Conservation (phyloP, 2,797 vertebrate genomes). For the Apodemus agrarius region DNA sequence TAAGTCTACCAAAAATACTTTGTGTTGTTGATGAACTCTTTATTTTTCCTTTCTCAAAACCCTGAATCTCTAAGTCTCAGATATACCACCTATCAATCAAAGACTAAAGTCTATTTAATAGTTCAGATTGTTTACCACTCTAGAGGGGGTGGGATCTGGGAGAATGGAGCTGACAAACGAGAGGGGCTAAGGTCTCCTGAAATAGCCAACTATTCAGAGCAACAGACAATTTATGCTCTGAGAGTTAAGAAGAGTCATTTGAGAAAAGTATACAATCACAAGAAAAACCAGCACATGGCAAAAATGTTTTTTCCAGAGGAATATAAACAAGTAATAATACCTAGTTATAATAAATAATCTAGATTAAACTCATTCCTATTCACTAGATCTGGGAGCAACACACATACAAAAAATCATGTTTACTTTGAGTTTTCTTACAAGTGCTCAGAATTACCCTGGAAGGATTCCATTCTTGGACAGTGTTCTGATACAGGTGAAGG, state of each 20-base stretch:
- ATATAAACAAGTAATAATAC: background rate
- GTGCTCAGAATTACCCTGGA: background rate
- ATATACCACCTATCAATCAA: background rate
- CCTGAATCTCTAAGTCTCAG: background rate
- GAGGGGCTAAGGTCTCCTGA: background rate
- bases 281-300: background rate
- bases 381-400: background rate
- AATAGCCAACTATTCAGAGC: background rate
- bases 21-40: background rate
- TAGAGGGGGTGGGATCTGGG: background rate
- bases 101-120: slow-evolving; percentile 17
- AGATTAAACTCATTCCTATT: background rate
- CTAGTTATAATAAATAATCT: background rate
- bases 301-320: background rate
- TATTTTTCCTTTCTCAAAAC: slow-evolving; percentile 20
- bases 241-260: background rate
- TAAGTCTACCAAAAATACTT: background rate
- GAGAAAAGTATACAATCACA: background rate
- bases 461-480: background rate
- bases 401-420: background rate
- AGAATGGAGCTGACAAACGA: background rate
- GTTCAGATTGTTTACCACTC: background rate
- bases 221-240: background rate
- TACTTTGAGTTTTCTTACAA: background rate
- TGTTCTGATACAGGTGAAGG: background rate